Percentiles rank a stretch among this genome's conserved stretches.
Evolutionary conservation across 2,797 vertebrate genomes (phyloP).

Genomic region (Bufotes viridis): DNA sequence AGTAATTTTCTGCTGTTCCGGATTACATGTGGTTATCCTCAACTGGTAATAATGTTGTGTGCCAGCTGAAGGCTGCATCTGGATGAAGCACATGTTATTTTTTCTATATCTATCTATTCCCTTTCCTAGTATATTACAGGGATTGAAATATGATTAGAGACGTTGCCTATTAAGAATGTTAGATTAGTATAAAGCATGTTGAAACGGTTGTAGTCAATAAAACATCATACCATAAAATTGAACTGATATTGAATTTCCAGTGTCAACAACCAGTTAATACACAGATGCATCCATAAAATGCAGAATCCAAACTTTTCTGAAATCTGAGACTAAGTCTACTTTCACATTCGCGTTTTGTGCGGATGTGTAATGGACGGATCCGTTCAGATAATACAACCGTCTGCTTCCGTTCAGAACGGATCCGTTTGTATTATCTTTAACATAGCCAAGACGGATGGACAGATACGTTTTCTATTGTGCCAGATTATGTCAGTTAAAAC

Average conservation of each 20-base stretch:
- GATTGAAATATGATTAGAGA: background rate
- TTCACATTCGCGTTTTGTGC: too few species aligned
- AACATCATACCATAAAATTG: background rate
- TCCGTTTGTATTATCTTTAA: too few species aligned
- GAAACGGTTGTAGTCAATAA: too few species aligned
- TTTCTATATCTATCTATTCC: background rate
- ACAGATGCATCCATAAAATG: background rate
- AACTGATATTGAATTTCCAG: background rate
- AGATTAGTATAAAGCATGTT: background rate
- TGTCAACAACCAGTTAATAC: background rate
- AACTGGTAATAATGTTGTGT: background rate
- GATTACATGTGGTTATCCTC: slow-evolving; percentile 6
- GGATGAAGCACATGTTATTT: background rate
- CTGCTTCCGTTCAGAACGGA: too few species aligned
- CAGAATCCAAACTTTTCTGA: too few species aligned
- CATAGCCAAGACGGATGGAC: too few species aligned
- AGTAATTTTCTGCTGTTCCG: background rate
- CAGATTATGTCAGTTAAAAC: too few species aligned
- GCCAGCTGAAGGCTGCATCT: background rate
- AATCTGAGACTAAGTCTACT: too few species aligned
- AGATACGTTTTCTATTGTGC: too few species aligned
- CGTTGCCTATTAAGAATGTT: background rate
- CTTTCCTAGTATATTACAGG: background rate
- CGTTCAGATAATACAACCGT: too few species aligned
- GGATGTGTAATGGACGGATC: too few species aligned